These are phyloP conservation scores for Neosilurus hyrtlii DNA, from an alignment of 2,797 vertebrate species.

Conservation along the genomic window DNA sequence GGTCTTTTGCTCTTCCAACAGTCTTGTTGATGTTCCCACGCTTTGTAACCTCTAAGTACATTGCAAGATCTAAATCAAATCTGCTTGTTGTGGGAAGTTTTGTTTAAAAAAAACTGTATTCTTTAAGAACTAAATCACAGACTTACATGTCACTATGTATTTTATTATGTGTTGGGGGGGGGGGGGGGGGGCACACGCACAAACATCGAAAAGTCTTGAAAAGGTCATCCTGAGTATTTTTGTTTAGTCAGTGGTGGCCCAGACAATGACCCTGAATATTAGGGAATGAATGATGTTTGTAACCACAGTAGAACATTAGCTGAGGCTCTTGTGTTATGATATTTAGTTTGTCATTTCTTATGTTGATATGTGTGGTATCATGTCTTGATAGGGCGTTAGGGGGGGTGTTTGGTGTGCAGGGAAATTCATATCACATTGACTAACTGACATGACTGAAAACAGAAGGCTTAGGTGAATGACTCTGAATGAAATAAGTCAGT, in stretches of 20 bases:
- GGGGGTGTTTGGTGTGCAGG: too few relatives aligned
- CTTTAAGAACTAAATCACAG: background rate
- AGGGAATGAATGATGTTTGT: background rate
- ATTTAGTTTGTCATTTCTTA: constrained; percentile 1
- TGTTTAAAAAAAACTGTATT: background rate
- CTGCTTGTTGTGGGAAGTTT: background rate
- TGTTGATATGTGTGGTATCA: background rate
- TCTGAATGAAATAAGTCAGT: constrained; percentile 17
- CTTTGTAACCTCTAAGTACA: background rate
- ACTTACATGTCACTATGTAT: background rate
- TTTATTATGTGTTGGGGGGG: background rate
- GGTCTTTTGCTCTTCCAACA: background rate
- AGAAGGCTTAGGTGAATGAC: constrained; percentile 2
- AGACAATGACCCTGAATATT: background rate
- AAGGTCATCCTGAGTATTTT: background rate
- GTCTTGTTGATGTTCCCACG: background rate
- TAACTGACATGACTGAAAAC: constrained; percentile 25
- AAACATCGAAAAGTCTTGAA: background rate
- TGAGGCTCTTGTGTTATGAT: background rate
- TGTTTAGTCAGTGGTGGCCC: background rate
- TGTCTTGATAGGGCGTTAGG: too few relatives aligned
- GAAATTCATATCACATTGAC: background rate
- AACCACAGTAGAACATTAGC: background rate
- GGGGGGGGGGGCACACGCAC: background rate
- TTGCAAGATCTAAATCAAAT: background rate